These are phyloP conservation scores for Sminthopsis crassicaudata DNA, from an alignment of 2,113 vertebrate genomes.

Conservation along the genomic window DNA sequence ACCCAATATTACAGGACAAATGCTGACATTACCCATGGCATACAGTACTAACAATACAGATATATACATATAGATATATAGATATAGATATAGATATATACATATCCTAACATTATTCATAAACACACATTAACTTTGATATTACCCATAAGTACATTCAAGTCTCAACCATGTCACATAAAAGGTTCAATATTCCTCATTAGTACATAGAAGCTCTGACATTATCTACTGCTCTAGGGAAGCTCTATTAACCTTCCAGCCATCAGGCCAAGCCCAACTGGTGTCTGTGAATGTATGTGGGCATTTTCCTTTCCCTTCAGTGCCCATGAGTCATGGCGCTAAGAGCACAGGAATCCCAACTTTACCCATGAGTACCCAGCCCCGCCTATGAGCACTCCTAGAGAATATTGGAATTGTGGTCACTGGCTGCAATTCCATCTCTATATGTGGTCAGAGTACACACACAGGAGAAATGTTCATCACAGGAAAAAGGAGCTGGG, in stretches of 20 bases:
- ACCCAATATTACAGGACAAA: not conserved
- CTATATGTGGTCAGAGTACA: not conserved
- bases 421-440: not conserved
- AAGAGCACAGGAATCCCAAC: not conserved
- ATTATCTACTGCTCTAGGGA: not conserved
- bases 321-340: not conserved
- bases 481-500: not conserved
- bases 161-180: not conserved
- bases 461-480: not conserved
- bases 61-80: not conserved
- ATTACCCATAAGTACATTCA: not conserved
- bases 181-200: not conserved
- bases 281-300: not conserved
- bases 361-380: not conserved
- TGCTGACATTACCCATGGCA: not conserved
- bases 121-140: not conserved
- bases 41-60: not conserved
- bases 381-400: too few relatives aligned
- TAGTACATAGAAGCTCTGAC: not conserved
- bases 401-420: not conserved
- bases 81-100: too few relatives aligned
- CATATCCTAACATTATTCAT: too few relatives aligned
- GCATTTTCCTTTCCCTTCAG: not conserved
- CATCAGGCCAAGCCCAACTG: not conserved
- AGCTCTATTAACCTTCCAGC: not conserved